Base-by-base conservation (phyloP, 2,797 vertebrate genomes). In the Pangasius larnaudii region DNA sequence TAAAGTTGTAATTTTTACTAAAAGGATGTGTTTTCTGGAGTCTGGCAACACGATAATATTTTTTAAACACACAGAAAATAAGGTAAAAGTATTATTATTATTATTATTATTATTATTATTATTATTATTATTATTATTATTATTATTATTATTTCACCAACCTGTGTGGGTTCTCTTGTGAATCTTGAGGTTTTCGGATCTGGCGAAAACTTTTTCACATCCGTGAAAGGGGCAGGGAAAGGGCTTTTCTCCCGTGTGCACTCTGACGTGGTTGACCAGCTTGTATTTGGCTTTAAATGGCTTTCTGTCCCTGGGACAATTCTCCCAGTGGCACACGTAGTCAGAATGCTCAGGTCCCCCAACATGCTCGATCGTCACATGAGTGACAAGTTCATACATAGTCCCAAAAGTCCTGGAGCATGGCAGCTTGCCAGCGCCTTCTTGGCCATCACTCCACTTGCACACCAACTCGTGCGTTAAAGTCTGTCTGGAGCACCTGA, bases 161-260 rank as follows among this genome's bases (percentile, higher is more conserved):
- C 96, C 96, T 97, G 96, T 96, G 91, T 96, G 96, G 80, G 95
- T 96, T 95, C 96, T 95, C 92, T 96, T 96, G 93, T 96, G 96
- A 90, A 96, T 96, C 93, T 96, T 96, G 86, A 97, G 92, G 89
- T 96, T 97, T 88, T 97, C 96, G 89, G 95, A 96, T 91, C 96
- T 93, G 72, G 96, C 94, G 92, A 96, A 96, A 91, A 95, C 93
- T 95, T 96, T 95, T 91, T 95, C 92, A 87, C 95, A 96, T 93
- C 95, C 94, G 87, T 94, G 93, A 85, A 95, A 96, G 72, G 95
- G 92, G 75, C 94, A 94, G 2, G 92, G 93, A 86, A 95, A 96
- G 81, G 95, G 94, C 89, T 95, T 96, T 85, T 96, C 95, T 90
- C 96, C 95, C 18, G 92, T 94, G 94, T 95, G 94, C 67, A 96